Evolutionary conservation across 2,888 invertebrate genomes (phyloP), one percentile per base, ranked within the genome.

Genomic region (Lissonota sp.): DNA sequence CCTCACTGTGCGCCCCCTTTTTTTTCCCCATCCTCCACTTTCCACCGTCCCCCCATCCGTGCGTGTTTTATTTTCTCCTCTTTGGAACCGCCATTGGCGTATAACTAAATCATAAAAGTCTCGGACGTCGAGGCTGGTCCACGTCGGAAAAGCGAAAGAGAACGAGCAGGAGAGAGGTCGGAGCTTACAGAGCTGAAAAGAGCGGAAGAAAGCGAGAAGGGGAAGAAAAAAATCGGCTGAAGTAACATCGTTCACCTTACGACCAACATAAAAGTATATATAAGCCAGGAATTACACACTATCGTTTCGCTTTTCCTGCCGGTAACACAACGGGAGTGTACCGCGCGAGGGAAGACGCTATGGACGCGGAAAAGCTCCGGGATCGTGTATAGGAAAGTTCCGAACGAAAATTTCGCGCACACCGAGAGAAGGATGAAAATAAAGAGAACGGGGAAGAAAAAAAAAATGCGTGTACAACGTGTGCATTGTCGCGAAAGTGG

Each of bases 71-170:
- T 58, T 58, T 8, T 57, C 12, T 14, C 55, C 42, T 60, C 58
- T 70, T 57, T 53, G 7, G n/a, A n/a, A n/a, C 72, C 72, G 63
- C 44, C 72, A 73, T 79, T 62, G 67, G 62, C 67, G 67, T 62
- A 67, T 63, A 72, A 73, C 66, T 79, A 73, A 79, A 79, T 73
- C 78, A 79, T 79, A 72, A 79, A 79, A 79, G 46, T 67, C 62
- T 69, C 6, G 67, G 46, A 55, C 62, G 51, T 62, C 62, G 63
- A 76, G 42, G 40, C 49, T 62, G 55, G 60, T 67, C 62, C 14
- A 8, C n/a, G n/a, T n/a, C n/a, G n/a, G 49, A 39, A 51, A 46
- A 64, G 46, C 7, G 10, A 51, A 10, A 49, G 37, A 7, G 6
- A n/a, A n/a, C n/a, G n/a, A n/a, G n/a, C n/a, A 1, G 10, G 6